These are phyloP conservation scores for Meteorus cinctellus DNA, from an alignment of 2,888 invertebrate species.

Conservation along the genomic window DNA sequence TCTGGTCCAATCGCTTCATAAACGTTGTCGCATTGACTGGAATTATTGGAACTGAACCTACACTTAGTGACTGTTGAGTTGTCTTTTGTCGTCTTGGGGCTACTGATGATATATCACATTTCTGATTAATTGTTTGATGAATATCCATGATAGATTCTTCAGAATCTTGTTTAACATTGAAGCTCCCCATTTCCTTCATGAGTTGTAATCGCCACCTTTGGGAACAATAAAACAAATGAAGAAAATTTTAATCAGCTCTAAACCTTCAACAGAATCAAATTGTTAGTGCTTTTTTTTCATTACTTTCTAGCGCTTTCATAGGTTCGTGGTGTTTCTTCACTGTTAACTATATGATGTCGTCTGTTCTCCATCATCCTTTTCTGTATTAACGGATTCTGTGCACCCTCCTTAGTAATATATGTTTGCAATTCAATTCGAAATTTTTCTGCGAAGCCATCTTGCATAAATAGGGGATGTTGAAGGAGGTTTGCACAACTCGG, in stretches of 20 bases:
- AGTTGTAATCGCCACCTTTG: conserved; percentile 67
- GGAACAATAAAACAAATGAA: background rate
- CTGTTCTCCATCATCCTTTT: conserved; percentile 60
- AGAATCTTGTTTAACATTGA: conserved; percentile 32
- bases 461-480: conserved; percentile 79
- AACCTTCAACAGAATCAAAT: conserved; percentile 15
- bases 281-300: background rate
- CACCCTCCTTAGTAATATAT: conserved; percentile 79
- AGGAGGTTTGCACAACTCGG: conserved; percentile 80
- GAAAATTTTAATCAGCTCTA: background rate
- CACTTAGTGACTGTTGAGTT: conserved; percentile 56
- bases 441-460: conserved; percentile 80
- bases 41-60: conserved; percentile 61
- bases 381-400: conserved; percentile 75
- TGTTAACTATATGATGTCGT: conserved; percentile 53
- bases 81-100: conserved; percentile 37
- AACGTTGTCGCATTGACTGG: conserved; percentile 63
- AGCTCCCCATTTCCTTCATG: conserved; percentile 55
- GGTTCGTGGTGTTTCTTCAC: conserved; percentile 56
- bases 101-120: conserved; percentile 34
- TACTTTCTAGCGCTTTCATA: conserved; percentile 63
- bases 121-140: conserved; percentile 19
- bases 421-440: conserved; percentile 80
- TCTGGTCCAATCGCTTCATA: conserved; percentile 60
- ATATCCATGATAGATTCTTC: background rate